Percentiles rank a stretch among this genome's conserved stretches.
Evolutionary conservation across 2,113 vertebrate genomes (phyloP).

Genomic region (Isichthys henryi): DNA sequence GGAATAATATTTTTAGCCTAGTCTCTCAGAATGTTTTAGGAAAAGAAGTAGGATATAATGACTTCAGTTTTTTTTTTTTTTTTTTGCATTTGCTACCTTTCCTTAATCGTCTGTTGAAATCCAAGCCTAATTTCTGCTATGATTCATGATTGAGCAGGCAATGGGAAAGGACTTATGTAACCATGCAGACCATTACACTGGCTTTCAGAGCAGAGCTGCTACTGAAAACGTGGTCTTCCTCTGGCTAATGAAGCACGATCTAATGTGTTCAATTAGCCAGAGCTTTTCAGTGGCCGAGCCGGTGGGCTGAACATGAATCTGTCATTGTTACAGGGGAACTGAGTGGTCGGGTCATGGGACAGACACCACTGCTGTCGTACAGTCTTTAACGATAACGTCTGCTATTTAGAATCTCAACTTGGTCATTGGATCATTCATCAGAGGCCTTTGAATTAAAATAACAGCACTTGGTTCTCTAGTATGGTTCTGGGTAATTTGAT

Average conservation of each 20-base stretch:
- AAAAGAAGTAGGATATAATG: background rate
- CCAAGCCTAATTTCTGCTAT: background rate
- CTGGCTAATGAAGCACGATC: background rate
- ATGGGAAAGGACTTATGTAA: constrained; percentile 1
- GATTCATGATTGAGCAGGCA: constrained; percentile 6
- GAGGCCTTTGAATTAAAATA: background rate
- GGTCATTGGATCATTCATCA: background rate
- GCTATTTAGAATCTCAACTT: background rate
- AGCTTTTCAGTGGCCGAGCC: background rate
- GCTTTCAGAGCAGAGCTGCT: background rate
- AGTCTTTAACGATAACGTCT: background rate
- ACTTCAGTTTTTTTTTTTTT: background rate
- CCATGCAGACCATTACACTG: background rate
- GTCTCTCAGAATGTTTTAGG: background rate
- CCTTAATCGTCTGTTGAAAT: background rate
- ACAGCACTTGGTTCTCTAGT: background rate
- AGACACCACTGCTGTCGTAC: background rate
- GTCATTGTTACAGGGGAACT: background rate
- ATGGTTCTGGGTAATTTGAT: background rate
- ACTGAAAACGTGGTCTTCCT: background rate
- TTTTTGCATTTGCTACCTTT: background rate
- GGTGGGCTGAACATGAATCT: background rate
- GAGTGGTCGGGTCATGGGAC: background rate
- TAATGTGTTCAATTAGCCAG: constrained; percentile 15
- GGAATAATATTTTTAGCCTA: background rate